phyloP scores from a whole-genome alignment of 2,888 invertebrate species.

The Trachelus stipa region DNA sequence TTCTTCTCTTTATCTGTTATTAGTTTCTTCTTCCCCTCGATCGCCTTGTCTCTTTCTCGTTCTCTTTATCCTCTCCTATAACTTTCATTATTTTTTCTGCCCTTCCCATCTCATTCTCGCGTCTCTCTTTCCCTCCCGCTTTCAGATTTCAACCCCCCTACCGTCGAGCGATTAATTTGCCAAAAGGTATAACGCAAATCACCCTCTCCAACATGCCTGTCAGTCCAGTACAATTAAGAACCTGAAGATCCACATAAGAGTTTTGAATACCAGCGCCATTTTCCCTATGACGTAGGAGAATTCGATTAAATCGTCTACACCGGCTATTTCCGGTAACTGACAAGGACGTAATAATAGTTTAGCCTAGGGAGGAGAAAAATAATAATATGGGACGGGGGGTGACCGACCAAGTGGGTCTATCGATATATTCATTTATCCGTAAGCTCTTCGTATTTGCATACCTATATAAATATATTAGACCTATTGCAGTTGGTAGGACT shows the following conservation, averaged over 20 bases:
- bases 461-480: neutral
- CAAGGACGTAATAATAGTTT: neutral
- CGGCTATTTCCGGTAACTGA: neutral
- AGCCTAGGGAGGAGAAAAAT: neutral
- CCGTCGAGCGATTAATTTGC: neutral
- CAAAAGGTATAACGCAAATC: neutral
- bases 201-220: neutral
- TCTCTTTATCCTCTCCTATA: too few relatives aligned
- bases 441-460: neutral
- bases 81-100: too few relatives aligned
- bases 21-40: too few relatives aligned
- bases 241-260: neutral
- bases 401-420: neutral
- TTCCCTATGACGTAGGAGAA: neutral
- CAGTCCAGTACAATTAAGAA: neutral
- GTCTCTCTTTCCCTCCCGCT: too few relatives aligned
- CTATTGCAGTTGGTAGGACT: neutral
- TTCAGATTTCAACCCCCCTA: neutral
- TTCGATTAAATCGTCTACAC: neutral
- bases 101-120: too few relatives aligned
- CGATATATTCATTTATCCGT: neutral
- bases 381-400: neutral
- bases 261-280: neutral
- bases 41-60: too few relatives aligned
- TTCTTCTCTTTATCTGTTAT: neutral